Evolutionary conservation across 2,797 vertebrate species (phyloP).

Genomic region (Hylomyscus alleni): DNA sequence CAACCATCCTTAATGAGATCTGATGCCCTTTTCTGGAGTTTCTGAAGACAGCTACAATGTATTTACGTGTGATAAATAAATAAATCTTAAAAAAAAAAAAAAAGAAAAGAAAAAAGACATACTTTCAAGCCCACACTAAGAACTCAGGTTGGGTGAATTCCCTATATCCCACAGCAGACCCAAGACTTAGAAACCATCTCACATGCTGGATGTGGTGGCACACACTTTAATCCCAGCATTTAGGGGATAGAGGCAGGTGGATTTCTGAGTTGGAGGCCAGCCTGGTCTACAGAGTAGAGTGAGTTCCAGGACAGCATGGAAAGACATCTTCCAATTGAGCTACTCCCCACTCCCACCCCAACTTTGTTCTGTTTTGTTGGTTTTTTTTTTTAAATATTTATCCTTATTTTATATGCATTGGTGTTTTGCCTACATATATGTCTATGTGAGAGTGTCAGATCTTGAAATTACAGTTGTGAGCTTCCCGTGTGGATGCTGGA

Average conservation of each 20-base stretch:
- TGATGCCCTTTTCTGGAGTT: no score
- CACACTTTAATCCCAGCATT: background rate
- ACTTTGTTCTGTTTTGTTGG: no score
- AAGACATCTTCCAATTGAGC: background rate
- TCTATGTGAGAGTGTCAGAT: background rate
- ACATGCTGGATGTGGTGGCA: rapidly evolving
- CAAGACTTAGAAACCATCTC: background rate
- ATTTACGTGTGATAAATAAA: no score
- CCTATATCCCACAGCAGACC: background rate
- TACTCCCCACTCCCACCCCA: rapidly evolving
- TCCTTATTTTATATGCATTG: background rate
- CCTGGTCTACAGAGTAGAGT: background rate
- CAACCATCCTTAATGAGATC: no score
- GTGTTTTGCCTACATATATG: background rate
- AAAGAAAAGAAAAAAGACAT: background rate
- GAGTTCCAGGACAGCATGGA: no score
- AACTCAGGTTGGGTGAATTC: background rate
- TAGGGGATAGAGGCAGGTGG: background rate
- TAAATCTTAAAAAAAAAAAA: no score
- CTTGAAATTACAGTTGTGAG: background rate
- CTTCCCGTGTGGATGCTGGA: background rate
- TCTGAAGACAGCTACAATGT: no score
- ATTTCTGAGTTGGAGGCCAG: background rate
- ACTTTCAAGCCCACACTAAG: background rate
- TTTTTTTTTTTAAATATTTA: background rate